Evolutionary conservation across 2,113 vertebrate species (phyloP).

Genomic region (Hemiprocne comata): DNA sequence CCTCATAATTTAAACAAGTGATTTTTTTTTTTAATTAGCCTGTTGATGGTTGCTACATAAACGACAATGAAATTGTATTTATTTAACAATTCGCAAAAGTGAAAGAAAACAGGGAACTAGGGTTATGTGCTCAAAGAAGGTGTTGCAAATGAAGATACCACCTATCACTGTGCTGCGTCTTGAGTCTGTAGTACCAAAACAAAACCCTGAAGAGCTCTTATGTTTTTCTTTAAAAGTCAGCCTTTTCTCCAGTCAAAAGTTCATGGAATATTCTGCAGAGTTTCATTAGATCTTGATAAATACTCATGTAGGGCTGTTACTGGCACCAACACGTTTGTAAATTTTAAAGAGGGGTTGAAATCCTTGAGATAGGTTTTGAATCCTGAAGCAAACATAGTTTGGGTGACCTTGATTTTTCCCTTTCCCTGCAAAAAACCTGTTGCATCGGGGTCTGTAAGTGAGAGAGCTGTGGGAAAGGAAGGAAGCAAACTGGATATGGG

Average conservation of each 20-base stretch:
- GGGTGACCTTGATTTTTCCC: background rate
- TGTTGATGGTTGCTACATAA: rapidly evolving
- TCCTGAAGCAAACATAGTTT: background rate
- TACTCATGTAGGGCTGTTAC: rapidly evolving
- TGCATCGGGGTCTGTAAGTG: rapidly evolving
- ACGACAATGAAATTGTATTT: background rate
- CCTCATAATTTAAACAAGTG: background rate
- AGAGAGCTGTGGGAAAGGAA: background rate
- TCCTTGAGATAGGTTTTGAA: background rate
- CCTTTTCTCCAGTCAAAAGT: background rate
- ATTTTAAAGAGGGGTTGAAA: background rate
- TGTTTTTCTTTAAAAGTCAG: rapidly evolving
- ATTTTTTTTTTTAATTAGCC: rapidly evolving
- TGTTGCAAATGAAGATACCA: background rate
- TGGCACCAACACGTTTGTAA: background rate
- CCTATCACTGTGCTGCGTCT: background rate
- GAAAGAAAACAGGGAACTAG: background rate
- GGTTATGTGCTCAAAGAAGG: background rate
- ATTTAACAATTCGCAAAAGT: background rate
- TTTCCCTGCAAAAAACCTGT: background rate
- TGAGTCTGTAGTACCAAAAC: background rate
- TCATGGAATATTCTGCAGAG: rapidly evolving
- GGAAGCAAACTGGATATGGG: background rate
- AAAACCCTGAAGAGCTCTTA: background rate
- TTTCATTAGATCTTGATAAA: background rate